Evolutionary conservation across 2,113 vertebrate species (phyloP), one percentile per base, ranked within the genome.

Genomic region (Serinus canaria): DNA sequence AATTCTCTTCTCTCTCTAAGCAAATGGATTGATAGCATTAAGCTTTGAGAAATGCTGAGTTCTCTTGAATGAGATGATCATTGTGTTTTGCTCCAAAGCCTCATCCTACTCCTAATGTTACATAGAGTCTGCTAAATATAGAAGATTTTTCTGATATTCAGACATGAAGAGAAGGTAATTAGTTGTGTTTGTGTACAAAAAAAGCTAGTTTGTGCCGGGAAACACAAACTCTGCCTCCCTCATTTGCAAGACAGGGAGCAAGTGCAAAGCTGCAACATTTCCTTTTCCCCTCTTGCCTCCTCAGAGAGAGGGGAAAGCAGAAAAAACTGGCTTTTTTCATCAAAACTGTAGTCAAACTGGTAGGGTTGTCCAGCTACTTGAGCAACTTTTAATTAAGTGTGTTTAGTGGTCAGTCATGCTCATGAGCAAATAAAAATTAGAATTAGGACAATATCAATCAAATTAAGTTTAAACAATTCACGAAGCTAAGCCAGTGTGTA

Each of bases 141-240:
- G 76, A 72, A 92, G 70, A 92, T 83, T 96, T 80, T 92, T 92
- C 58, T 86, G 72, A 93, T 88, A 85, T 80, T 96, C 85, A 94
- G 70, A 77, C 77, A 86, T 80, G 72, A 91, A 83, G 76, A 81
- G 62, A 92, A 80, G 46, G 79, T 78, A 90, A 93, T 93, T 92
- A 94, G 72, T 86, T 47, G 30, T 90, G 76, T 90, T 89, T 93
- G 72, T 83, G 85, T 83, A 78, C 62, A 67, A 62, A 91, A 89
- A 90, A 91, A 85, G 75, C 74, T 87, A 44, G 83, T 86, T 66
- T 75, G n/a, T 92, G 68, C 56, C 56, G 67, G 49, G 64, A 74
- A 92, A 81, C 76, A 87, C 58, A 88, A 84, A 84, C 35, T 90
- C 52, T 83, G 53, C 44, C 25, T 92, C 49, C 15, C 13, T 87